phyloP scores from a whole-genome alignment of 2,888 invertebrate genomes.

The Scaptomyza reducta region DNA sequence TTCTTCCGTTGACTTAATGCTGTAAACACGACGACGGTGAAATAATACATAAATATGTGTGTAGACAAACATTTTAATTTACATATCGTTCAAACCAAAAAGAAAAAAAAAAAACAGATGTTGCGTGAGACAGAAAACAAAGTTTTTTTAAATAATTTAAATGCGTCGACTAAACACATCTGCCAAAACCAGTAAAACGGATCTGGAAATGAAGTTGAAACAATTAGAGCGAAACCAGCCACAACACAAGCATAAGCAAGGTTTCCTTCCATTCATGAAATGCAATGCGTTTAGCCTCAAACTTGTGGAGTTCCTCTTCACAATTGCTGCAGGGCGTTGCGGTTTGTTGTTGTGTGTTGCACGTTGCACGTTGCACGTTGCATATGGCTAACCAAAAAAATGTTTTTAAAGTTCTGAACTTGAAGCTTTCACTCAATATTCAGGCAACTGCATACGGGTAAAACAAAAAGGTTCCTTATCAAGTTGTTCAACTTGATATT shows the following conservation, averaged over 20 bases:
- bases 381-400: neutral
- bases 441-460: neutral
- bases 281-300: conserved; percentile 24
- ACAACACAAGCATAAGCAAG: conserved; percentile 21
- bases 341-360: conserved; percentile 11
- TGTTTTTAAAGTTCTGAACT: neutral
- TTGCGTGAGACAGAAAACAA: conserved; percentile 7
- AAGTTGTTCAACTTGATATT: neutral
- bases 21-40: neutral
- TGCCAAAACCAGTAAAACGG: neutral
- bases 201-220: neutral
- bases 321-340: conserved; percentile 18
- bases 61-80: conserved; percentile 18
- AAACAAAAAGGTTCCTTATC: neutral
- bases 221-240: conserved; percentile 43
- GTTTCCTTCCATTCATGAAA: conserved; percentile 37
- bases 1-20: conserved; percentile 1
- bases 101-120: conserved; percentile 15
- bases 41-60: neutral
- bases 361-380: neutral
- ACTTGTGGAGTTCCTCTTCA: conserved; percentile 2
- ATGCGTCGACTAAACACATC: conserved; percentile 7
- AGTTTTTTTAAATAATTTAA: conserved; percentile 1
- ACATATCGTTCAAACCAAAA: conserved; percentile 2
- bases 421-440: neutral